phyloP scores from a whole-genome alignment of 1,140 invertebrate species.

The Holcopasites calliopsidis region DNA sequence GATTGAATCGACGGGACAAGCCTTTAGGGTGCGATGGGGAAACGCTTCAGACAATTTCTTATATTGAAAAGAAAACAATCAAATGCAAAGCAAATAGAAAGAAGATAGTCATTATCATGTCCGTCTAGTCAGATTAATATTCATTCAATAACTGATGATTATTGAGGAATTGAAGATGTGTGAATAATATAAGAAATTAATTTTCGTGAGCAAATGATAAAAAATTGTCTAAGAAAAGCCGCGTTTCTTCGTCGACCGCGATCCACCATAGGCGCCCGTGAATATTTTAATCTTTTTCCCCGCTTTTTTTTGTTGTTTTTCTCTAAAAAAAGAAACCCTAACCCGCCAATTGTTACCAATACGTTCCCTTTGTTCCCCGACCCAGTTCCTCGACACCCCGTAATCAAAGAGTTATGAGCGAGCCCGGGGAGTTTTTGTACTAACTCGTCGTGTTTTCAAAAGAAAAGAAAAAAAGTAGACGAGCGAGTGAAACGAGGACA shows the following conservation, averaged over 20 bases:
- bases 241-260: conserved; percentile 30
- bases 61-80: too few species aligned
- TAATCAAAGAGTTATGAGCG: conserved; percentile 43
- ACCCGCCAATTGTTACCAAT: conserved; percentile 29
- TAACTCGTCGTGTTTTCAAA: conserved; percentile 52
- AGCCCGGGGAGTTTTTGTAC: conserved; percentile 58
- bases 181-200: too few species aligned
- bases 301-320: conserved; percentile 48
- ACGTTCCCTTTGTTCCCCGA: conserved; percentile 6
- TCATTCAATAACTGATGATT: too few species aligned
- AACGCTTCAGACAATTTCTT: conserved; percentile 29
- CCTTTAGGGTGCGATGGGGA: conserved; percentile 42
- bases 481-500: conserved; percentile 65
- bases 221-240: conserved; percentile 15
- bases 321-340: conserved; percentile 32
- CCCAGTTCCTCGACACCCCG: neutral
- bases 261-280: conserved; percentile 10
- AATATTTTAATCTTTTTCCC: conserved; percentile 48
- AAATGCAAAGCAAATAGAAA: neutral
- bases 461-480: conserved; percentile 39
- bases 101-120: neutral
- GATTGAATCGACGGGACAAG: conserved; percentile 54
- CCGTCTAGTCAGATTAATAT: neutral
- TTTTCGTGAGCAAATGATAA: too few species aligned
- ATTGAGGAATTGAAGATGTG: too few species aligned